phyloP scores from a whole-genome alignment of 2,797 vertebrate species.

The Ptychadena robeensis region DNA sequence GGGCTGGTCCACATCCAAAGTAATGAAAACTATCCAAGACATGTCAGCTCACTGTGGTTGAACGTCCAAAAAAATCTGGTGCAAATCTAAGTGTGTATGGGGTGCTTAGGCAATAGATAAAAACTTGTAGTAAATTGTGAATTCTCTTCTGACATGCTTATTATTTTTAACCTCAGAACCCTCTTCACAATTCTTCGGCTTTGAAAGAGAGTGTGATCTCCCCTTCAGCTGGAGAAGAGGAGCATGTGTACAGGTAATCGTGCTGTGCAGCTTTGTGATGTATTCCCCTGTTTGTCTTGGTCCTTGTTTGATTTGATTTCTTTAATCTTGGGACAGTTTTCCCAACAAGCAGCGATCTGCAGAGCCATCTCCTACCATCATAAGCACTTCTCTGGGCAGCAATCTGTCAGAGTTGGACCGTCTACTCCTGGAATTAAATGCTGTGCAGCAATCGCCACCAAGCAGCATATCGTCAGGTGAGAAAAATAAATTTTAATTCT shows the following conservation, averaged over 20 bases:
- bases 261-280: neutral
- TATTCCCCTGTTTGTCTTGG: neutral
- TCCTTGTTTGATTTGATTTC: neutral
- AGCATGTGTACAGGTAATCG: constrained; percentile 94
- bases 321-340: constrained; percentile 78
- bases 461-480: constrained; percentile 85
- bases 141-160: neutral
- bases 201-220: constrained; percentile 81
- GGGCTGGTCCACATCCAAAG: no score
- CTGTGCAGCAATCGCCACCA: constrained; percentile 88
- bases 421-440: constrained; percentile 92
- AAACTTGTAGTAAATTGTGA: neutral
- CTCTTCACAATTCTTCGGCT: constrained; percentile 69
- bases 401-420: constrained; percentile 97
- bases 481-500: neutral
- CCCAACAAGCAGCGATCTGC: constrained; percentile 94
- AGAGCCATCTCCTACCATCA: constrained; percentile 85
- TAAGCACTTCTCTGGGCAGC: constrained; percentile 89
- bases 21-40: no score
- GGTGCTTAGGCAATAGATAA: no score
- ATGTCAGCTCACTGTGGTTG: no score
- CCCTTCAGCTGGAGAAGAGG: constrained; percentile 84
- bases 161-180: constrained; percentile 10
- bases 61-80: no score
- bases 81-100: no score